These are phyloP conservation scores for Araneus ventricosus DNA, from an alignment of 1,140 invertebrate species.

Conservation along the genomic window DNA sequence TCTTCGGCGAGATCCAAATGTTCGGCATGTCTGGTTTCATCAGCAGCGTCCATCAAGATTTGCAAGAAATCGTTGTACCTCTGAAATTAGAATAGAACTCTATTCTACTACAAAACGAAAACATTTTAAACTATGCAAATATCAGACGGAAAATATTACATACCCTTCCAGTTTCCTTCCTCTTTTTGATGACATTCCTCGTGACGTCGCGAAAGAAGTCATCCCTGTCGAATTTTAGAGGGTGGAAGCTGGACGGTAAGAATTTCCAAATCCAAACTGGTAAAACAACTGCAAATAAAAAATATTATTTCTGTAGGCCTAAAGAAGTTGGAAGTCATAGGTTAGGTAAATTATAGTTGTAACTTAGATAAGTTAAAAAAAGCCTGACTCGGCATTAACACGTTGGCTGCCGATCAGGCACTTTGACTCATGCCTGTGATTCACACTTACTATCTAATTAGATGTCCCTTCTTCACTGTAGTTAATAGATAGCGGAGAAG, in stretches of 20 bases:
- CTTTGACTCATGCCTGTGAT: too few relatives aligned
- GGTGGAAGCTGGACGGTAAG: neutral
- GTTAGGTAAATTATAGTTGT: too few relatives aligned
- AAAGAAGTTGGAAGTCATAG: too few relatives aligned
- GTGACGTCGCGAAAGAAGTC: conserved; percentile 52
- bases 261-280: neutral
- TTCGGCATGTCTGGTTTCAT: neutral
- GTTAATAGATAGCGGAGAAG: too few relatives aligned
- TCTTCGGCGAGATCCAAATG: neutral
- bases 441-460: too few relatives aligned
- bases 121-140: too few relatives aligned
- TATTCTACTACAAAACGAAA: too few relatives aligned
- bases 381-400: too few relatives aligned
- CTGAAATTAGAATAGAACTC: neutral
- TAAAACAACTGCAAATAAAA: neutral
- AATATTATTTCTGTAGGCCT: too few relatives aligned
- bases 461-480: too few relatives aligned
- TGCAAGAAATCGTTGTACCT: conserved; percentile 63
- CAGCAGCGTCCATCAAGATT: conserved; percentile 61
- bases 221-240: neutral
- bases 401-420: too few relatives aligned
- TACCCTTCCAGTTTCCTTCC: conserved; percentile 51
- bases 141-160: neutral
- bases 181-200: conserved; percentile 39
- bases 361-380: too few relatives aligned